Conservation (phyloP, 1,140 invertebrate genomes). For the Drosophila sechellia region DNA sequence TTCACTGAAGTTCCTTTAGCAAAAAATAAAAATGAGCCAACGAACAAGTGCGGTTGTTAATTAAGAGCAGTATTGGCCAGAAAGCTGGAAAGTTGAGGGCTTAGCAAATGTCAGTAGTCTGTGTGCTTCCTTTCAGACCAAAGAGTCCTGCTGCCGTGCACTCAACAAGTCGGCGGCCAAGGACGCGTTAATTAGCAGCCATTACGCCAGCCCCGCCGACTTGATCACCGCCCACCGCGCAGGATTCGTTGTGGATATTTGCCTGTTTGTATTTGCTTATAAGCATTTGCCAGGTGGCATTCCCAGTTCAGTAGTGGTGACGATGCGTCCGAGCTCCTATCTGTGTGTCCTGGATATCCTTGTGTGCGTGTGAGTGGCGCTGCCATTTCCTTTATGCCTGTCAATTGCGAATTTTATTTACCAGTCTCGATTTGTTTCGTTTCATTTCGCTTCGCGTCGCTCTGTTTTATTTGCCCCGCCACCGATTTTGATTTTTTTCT, state of each 20-base stretch:
- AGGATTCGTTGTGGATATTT: constrained; percentile 28
- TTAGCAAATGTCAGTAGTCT: neutral
- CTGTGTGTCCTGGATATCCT: neutral
- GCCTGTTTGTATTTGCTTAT: constrained; percentile 57
- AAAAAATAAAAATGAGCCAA: neutral
- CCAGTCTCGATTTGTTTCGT: constrained; percentile 42
- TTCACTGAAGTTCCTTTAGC: too few species aligned
- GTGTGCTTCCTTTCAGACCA: neutral
- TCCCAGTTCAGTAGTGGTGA: constrained; percentile 27
- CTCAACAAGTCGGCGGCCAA: constrained; percentile 36
- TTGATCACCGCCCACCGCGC: neutral
- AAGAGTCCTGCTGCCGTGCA: neutral
- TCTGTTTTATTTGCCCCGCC: neutral
- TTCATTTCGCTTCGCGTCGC: constrained; percentile 14
- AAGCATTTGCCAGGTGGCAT: constrained; percentile 48
- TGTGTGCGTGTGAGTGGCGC: constrained; percentile 6
- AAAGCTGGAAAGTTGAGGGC: constrained; percentile 1
- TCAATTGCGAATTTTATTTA: constrained; percentile 66
- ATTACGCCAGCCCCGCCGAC: constrained; percentile 19
- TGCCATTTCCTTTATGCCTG: constrained; percentile 51
- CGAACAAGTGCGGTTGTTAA: constrained; percentile 48
- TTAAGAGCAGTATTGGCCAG: constrained; percentile 43
- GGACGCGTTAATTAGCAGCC: constrained; percentile 62
- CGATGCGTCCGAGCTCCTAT: constrained; percentile 11
- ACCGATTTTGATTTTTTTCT: constrained; percentile 3